Conservation (phyloP, 2,113 vertebrate species). For the Perca fluviatilis region DNA sequence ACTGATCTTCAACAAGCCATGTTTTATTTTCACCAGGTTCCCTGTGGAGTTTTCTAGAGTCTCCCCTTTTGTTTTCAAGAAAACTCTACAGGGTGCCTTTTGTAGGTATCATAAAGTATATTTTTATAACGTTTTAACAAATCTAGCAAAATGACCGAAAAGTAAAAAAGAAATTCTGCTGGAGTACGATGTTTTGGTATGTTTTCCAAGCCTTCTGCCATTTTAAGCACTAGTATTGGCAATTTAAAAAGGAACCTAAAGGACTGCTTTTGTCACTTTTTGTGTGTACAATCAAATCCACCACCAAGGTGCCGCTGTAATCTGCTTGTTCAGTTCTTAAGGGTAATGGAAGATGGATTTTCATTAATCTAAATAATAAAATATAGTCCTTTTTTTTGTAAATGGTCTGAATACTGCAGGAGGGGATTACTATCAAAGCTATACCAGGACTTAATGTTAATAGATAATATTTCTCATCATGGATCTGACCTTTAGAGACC, state of each 20-base stretch:
- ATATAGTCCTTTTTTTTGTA: not conserved
- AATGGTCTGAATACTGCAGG: not conserved
- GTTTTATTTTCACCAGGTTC: not conserved
- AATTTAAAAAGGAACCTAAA: not conserved
- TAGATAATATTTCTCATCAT: slow-evolving; percentile 34
- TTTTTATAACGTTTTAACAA: not conserved
- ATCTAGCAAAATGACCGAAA: not conserved
- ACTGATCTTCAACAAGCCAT: not conserved
- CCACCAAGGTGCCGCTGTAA: not conserved
- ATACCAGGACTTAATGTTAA: not conserved
- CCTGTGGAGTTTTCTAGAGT: not conserved
- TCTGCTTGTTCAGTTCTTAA: not conserved
- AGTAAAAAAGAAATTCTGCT: not conserved
- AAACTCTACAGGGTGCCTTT: not conserved
- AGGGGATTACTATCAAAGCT: slow-evolving; percentile 11
- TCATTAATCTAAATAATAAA: slow-evolving; percentile 2
- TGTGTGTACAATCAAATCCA: not conserved
- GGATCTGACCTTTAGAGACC: slow-evolving; percentile 49
- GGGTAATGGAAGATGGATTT: not conserved
- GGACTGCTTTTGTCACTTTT: not conserved
- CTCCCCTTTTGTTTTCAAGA: not conserved
- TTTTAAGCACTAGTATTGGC: not conserved
- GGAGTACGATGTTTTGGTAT: not conserved
- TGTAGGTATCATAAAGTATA: not conserved
- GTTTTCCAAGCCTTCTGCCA: not conserved